phyloP scores from a whole-genome alignment of 2,888 invertebrate genomes.

The Ephialtes manifestator region DNA sequence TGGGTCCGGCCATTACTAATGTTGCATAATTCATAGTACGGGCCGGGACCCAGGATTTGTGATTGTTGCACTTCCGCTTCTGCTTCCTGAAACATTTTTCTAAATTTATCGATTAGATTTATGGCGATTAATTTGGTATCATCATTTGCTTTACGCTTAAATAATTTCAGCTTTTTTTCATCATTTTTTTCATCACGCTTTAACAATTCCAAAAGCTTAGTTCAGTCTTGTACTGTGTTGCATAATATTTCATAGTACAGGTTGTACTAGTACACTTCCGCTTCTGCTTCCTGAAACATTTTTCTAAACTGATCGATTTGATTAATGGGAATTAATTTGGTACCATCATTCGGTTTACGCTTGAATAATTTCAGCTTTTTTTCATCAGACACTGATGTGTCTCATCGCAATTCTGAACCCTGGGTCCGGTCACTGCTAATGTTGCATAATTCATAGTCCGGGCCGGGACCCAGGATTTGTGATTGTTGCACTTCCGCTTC shows the following conservation, averaged over 20 bases:
- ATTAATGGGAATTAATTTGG: background rate
- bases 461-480: background rate
- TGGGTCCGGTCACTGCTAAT: slow-evolving; percentile 1
- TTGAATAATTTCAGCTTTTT: background rate
- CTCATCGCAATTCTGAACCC: background rate
- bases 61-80: background rate
- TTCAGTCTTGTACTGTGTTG: no score
- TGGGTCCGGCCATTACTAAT: slow-evolving; percentile 74
- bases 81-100: background rate
- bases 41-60: slow-evolving; percentile 6
- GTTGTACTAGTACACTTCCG: background rate
- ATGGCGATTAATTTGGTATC: background rate
- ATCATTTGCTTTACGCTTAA: slow-evolving; percentile 15
- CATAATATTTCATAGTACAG: slow-evolving; percentile 8
- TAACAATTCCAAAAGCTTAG: no score
- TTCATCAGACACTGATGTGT: background rate
- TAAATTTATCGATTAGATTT: background rate
- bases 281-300: background rate
- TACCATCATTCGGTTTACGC: background rate
- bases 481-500: background rate
- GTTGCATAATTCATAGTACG: slow-evolving; percentile 17
- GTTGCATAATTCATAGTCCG: slow-evolving; percentile 18
- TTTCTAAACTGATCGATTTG: background rate
- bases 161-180: slow-evolving; percentile 29
- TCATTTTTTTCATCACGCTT: no score